A percentile compares a stretch with the other conserved stretches of the same genome.
Conservation (phyloP, 2,888 invertebrate species). For the Amphimallon solstitiale region DNA sequence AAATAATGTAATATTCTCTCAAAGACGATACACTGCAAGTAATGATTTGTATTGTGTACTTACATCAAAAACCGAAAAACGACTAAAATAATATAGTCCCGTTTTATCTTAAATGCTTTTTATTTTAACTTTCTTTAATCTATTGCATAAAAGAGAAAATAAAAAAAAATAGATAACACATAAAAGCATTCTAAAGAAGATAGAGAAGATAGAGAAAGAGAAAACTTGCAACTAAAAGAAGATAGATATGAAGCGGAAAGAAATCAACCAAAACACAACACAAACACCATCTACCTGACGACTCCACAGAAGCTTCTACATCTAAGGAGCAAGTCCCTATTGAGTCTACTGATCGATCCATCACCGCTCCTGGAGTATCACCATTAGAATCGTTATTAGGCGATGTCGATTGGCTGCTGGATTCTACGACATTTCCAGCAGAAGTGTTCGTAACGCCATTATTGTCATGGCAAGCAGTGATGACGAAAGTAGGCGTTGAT, state of each 20-base stretch:
- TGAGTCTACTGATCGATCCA: constrained; percentile 84
- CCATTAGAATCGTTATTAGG: constrained; percentile 60
- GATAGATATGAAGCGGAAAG: constrained; percentile 21
- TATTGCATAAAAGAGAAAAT: too few relatives aligned
- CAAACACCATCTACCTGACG: constrained; percentile 71
- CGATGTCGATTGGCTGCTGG: constrained; percentile 1
- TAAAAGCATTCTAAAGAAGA: neutral
- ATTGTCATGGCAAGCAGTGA: constrained; percentile 12
- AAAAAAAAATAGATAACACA: too few relatives aligned
- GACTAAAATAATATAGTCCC: too few relatives aligned
- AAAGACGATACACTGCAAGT: too few relatives aligned
- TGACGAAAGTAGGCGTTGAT: constrained; percentile 1
- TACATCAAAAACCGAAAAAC: too few relatives aligned
- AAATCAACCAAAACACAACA: constrained; percentile 36
- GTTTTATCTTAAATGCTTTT: too few relatives aligned
- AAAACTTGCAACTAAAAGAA: constrained; percentile 1
- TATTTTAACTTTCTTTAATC: too few relatives aligned
- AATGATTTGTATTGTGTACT: too few relatives aligned
- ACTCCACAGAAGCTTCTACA: constrained; percentile 80
- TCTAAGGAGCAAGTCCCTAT: constrained; percentile 89
- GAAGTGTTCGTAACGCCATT: neutral
- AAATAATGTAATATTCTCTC: too few relatives aligned
- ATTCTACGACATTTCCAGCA: constrained; percentile 11
- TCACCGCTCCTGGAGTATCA: constrained; percentile 65
- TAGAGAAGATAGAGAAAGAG: constrained; percentile 11